These are phyloP conservation scores for Carassius auratus DNA, from an alignment of 2,113 vertebrate genomes.

Conservation along the genomic window DNA sequence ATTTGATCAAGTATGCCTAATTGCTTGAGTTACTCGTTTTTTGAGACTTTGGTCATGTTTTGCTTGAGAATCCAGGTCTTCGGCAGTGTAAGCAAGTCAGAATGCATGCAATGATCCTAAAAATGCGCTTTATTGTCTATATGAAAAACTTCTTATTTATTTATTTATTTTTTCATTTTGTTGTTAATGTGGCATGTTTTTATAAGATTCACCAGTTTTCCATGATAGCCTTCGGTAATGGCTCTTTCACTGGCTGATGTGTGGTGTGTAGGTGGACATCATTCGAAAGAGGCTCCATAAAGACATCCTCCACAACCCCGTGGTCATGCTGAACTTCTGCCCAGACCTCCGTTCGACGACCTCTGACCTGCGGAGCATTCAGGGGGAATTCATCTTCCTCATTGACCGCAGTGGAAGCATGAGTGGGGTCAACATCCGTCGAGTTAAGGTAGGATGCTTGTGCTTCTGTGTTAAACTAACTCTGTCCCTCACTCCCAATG, in stretches of 20 bases:
- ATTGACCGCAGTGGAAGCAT: conserved; percentile 90
- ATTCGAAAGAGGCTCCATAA: conserved; percentile 92
- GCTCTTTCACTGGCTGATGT: not conserved
- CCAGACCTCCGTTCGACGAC: conserved; percentile 82
- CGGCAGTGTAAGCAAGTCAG: too few relatives aligned
- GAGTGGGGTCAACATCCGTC: conserved; percentile 80
- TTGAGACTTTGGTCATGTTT: too few relatives aligned
- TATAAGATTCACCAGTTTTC: not conserved
- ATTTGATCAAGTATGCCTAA: too few relatives aligned
- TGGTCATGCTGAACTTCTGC: conserved; percentile 95
- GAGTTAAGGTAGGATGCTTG: conserved; percentile 80
- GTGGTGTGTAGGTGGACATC: conserved; percentile 80
- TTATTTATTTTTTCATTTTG: not conserved
- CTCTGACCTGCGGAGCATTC: conserved; percentile 80
- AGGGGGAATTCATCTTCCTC: conserved; percentile 96
- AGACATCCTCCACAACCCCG: conserved; percentile 90
- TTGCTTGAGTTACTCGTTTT: too few relatives aligned
- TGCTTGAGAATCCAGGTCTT: too few relatives aligned
- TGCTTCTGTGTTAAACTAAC: not conserved
- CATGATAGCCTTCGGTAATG: not conserved
- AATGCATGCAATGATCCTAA: too few relatives aligned
- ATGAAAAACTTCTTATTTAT: not conserved
- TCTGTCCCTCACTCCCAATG: not conserved
- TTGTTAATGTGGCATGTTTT: not conserved
- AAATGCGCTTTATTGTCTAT: too few relatives aligned